Base-by-base conservation (phyloP, 2,888 invertebrate species). In the Calameuta idolon region DNA sequence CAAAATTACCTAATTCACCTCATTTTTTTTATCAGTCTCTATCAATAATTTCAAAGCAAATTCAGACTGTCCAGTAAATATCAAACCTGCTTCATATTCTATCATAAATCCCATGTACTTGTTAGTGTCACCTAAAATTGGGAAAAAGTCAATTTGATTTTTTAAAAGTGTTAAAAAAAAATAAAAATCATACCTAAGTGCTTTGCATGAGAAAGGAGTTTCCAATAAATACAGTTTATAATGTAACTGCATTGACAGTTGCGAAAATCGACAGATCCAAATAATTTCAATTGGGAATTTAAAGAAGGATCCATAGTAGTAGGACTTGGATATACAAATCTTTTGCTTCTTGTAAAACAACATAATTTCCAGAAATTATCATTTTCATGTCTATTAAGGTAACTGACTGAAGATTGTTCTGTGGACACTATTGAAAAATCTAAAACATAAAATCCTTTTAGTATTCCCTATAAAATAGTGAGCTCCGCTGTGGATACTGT, bases 41-140 rank as follows among this genome's bases (percentile, higher is more conserved):
- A 81, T 79, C 12, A 92, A 84, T 35, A 88, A 81, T 73, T 86
- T 85, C 12, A 90, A 84, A 0, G 91, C 90, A 69, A 86, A 89
- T 34, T 83, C 81, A 34, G 87, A 86, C 77, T 92, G 91, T 0
- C 84, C 86, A 37, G 87, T 86, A 9, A 84, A 76, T 37, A 90
- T 87, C 34, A 91, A 81, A 23, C 90, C 89, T 3, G 88, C 85
- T 0, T 89, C 87, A 68, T 90, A 91, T 77, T 91, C 88, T 79
- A 91, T 82, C 40, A 89, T 79, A 76, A 90, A 91, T 33, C 87
- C 83, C n/a, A 90, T 81, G 12, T 84, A 79, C 81, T 87, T 88
- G 4, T 82, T 79, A 23, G 75, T 81, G 31, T 81, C 77, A 34
- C 80, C 85, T 85, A 34, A 33, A 74, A 80, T 55, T 73, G 15